These are phyloP conservation scores for Coleophora deauratella DNA, from an alignment of 2,888 invertebrate species.

Conservation along the genomic window DNA sequence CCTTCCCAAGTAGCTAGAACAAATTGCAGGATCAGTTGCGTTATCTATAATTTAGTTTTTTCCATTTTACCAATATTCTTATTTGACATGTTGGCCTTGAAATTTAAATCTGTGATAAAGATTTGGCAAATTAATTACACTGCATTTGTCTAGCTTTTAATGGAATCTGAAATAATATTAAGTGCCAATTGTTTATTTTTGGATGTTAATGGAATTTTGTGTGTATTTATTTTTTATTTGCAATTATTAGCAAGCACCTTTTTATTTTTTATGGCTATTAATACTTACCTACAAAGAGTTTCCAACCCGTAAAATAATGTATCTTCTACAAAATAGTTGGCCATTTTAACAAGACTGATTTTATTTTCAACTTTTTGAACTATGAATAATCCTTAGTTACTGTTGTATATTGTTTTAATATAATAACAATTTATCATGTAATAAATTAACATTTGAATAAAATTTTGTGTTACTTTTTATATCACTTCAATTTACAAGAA, in stretches of 20 bases:
- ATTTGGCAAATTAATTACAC: slow-evolving; percentile 27
- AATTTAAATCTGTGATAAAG: slow-evolving; percentile 54
- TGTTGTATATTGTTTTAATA: slow-evolving; percentile 67
- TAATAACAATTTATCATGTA: slow-evolving; percentile 69
- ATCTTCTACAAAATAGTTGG: slow-evolving; percentile 56
- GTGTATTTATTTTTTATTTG: slow-evolving; percentile 43
- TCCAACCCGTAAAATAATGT: slow-evolving; percentile 31
- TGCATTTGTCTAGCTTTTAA: slow-evolving; percentile 16
- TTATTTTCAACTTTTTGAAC: slow-evolving; percentile 64
- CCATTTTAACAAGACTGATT: slow-evolving; percentile 76
- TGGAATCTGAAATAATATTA: slow-evolving; percentile 30
- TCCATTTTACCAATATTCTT: slow-evolving; percentile 15
- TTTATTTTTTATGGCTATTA: slow-evolving; percentile 43
- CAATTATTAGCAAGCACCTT: slow-evolving; percentile 37
- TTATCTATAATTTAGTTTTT: too few relatives aligned
- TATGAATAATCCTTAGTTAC: slow-evolving; percentile 67
- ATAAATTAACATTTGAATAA: slow-evolving; percentile 68
- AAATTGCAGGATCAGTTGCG: slow-evolving; percentile 10
- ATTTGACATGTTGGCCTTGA: slow-evolving; percentile 34
- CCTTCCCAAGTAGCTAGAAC: slow-evolving; percentile 24
- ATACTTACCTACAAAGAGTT: slow-evolving; percentile 44
- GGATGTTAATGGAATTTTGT: slow-evolving; percentile 46
- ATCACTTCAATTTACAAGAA: background rate
- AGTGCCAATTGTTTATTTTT: slow-evolving; percentile 51
- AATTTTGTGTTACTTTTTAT: slow-evolving; percentile 19